A percentile compares a stretch with the other conserved stretches of the same genome.
phyloP scores from a whole-genome alignment of 2,113 vertebrate genomes.

The Aegotheles bennettii region DNA sequence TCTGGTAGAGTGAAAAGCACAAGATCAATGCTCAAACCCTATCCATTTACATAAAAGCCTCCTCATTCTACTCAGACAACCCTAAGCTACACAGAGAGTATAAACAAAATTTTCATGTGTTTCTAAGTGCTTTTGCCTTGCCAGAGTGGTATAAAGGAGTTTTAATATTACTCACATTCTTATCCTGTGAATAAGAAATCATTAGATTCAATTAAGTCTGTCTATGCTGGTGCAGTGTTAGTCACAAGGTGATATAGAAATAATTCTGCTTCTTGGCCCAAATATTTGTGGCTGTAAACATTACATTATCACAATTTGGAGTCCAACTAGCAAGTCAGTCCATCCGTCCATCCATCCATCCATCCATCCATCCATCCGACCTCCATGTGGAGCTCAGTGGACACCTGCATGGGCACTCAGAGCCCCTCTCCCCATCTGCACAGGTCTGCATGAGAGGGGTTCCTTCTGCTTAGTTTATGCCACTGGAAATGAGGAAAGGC shows the following conservation, averaged over 20 bases:
- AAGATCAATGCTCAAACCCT: not conserved
- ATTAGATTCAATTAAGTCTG: not conserved
- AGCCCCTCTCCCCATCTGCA: not conserved
- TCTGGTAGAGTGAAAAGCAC: not conserved
- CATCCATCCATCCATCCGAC: not conserved
- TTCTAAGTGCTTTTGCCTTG: not conserved
- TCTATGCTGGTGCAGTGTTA: not conserved
- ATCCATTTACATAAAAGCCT: not conserved
- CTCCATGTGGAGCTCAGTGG: not conserved
- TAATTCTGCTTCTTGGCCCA: not conserved
- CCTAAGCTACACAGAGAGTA: not conserved
- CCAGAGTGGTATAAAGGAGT: not conserved
- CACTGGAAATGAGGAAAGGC: not conserved
- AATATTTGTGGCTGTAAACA: not conserved
- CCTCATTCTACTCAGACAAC: not conserved
- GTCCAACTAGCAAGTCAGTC: not conserved
- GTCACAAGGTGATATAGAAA: not conserved
- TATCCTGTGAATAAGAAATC: not conserved
- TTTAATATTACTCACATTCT: not conserved
- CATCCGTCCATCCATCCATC: not conserved
- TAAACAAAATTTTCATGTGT: not conserved
- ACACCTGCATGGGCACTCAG: not conserved
- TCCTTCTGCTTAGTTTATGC: not conserved
- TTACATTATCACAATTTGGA: not conserved
- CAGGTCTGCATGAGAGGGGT: accelerated